These are phyloP conservation scores for Campylomormyrus tamandua DNA, from an alignment of 2,113 vertebrate species.

Conservation along the genomic window DNA sequence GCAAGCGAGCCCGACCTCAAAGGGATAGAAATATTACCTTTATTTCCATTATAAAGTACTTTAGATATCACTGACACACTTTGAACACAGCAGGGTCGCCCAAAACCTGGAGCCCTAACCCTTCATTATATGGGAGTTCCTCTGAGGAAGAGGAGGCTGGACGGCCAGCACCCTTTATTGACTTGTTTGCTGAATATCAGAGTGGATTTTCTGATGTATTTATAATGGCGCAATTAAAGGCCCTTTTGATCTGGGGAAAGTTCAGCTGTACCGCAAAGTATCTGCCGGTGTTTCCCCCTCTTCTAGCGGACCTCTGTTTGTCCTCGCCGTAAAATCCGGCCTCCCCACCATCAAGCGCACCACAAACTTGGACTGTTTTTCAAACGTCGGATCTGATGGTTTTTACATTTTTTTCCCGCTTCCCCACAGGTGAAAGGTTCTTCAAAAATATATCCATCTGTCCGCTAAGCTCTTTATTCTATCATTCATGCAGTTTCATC, in stretches of 20 bases:
- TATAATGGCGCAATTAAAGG: conserved; percentile 70
- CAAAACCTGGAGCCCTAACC: conserved; percentile 42
- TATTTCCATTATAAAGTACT: conserved; percentile 61
- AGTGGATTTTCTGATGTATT: conserved; percentile 68
- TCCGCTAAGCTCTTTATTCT: conserved; percentile 20
- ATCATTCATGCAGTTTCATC: conserved; percentile 41
- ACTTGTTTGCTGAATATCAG: conserved; percentile 68
- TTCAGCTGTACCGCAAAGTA: conserved; percentile 53
- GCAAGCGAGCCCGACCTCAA: conserved; percentile 43
- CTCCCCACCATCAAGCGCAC: conserved; percentile 35
- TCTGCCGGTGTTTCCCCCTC: conserved; percentile 41
- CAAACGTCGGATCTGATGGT: conserved; percentile 44
- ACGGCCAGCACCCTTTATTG: conserved; percentile 65
- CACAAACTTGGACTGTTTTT: conserved; percentile 40
- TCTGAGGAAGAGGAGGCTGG: conserved; percentile 52
- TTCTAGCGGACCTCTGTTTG: conserved; percentile 25
- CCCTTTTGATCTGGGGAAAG: conserved; percentile 62
- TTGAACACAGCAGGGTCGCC: conserved; percentile 62
- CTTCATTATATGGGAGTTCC: conserved; percentile 55
- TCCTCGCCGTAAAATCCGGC: conserved; percentile 34
- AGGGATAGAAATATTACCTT: conserved; percentile 54
- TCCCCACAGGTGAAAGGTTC: conserved; percentile 23
- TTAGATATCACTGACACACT: conserved; percentile 50
- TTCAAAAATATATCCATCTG: conserved; percentile 4
- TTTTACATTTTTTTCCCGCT: conserved; percentile 8